Evolutionary conservation across 1,140 invertebrate species (phyloP).

Genomic region (Delia radicum): DNA sequence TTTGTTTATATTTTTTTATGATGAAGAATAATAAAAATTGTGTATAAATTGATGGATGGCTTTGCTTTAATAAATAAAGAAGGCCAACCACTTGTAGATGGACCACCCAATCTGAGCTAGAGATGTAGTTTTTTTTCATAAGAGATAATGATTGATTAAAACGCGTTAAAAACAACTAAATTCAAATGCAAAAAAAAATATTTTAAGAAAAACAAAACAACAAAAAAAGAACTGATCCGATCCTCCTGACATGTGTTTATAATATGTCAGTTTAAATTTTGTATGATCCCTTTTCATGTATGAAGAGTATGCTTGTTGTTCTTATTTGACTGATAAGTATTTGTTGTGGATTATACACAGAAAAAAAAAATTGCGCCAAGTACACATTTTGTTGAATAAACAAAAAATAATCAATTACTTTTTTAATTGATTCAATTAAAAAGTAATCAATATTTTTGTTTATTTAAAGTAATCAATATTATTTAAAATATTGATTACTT

Average conservation of each 20-base stretch:
- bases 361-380: too few relatives aligned
- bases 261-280: neutral
- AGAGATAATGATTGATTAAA: slow-evolving; percentile 5
- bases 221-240: neutral
- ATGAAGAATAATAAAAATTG: neutral
- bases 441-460: too few relatives aligned
- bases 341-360: neutral
- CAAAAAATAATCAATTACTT: too few relatives aligned
- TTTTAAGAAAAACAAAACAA: neutral
- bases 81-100: neutral
- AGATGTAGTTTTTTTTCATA: neutral
- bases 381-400: too few relatives aligned
- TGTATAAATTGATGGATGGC: slow-evolving; percentile 1
- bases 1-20: neutral
- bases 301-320: neutral
- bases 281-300: neutral
- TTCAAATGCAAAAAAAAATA: neutral
- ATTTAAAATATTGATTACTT: neutral
- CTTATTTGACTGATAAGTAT: neutral
- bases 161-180: neutral
- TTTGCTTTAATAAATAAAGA: neutral
- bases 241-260: neutral
- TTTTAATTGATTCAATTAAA: too few relatives aligned
- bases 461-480: too few relatives aligned
- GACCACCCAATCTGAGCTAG: neutral